Evolutionary conservation across 2,797 vertebrate species (phyloP).

Genomic region (Hoplostethus mediterraneus): DNA sequence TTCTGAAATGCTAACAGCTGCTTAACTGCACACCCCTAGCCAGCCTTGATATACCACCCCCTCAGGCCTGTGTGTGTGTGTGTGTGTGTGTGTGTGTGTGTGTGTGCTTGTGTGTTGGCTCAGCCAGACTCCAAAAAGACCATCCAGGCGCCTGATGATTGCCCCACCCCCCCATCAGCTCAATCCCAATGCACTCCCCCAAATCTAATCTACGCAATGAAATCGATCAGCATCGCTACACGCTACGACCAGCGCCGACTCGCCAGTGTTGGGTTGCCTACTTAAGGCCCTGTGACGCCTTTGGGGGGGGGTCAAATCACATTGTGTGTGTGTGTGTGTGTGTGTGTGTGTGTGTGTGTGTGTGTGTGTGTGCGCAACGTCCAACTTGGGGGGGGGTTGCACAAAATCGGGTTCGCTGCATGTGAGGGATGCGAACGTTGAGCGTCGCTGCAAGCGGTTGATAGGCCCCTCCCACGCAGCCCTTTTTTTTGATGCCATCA

Average conservation of each 20-base stretch:
- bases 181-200: slow-evolving; percentile 52
- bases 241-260: slow-evolving; percentile 30
- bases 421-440: slow-evolving; percentile 17
- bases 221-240: slow-evolving; percentile 65
- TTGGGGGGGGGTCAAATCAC: slow-evolving; percentile 28
- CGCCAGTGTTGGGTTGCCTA: slow-evolving; percentile 55
- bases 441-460: not conserved
- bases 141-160: slow-evolving; percentile 61
- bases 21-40: slow-evolving; percentile 69
- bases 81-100: no score
- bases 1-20: slow-evolving; percentile 84
- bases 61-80: slow-evolving; percentile 6
- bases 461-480: slow-evolving; percentile 8
- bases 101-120: slow-evolving; percentile 20
- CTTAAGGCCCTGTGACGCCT: slow-evolving; percentile 30
- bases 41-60: slow-evolving; percentile 43
- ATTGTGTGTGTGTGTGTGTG: not conserved
- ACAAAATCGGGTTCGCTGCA: slow-evolving; percentile 6
- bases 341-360: no score
- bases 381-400: not conserved
- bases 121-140: slow-evolving; percentile 61
- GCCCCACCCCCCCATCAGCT: slow-evolving; percentile 52
- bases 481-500: not conserved
- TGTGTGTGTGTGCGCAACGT: not conserved
- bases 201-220: slow-evolving; percentile 71